Evolutionary conservation across 1,140 invertebrate genomes (phyloP).

Genomic region (Temnothorax curvispinosus): DNA sequence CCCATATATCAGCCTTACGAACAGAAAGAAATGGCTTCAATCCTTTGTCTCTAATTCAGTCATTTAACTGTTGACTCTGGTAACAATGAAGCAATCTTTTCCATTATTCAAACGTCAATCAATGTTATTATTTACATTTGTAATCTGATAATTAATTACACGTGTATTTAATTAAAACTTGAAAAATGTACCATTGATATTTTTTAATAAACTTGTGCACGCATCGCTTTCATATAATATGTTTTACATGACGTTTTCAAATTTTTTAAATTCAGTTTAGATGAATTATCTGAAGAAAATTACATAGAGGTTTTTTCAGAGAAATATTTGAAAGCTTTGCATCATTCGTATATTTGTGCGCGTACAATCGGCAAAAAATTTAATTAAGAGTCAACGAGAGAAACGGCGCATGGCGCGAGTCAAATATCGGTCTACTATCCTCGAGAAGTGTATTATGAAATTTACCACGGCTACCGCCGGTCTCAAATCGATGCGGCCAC

Average conservation of each 20-base stretch:
- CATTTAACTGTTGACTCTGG: conserved; percentile 63
- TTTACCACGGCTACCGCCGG: conserved; percentile 34
- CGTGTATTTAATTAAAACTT: not conserved
- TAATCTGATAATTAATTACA: not conserved
- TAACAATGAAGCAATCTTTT: not conserved
- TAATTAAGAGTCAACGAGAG: conserved; percentile 40
- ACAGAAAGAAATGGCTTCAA: conserved; percentile 73
- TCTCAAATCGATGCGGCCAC: conserved; percentile 54
- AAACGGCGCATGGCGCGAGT: not conserved
- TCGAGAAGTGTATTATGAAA: conserved; percentile 48
- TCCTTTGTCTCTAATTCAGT: conserved; percentile 73
- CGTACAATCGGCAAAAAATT: conserved; percentile 2
- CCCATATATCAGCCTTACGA: conserved; percentile 72
- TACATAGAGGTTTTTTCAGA: not conserved
- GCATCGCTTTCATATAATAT: not conserved
- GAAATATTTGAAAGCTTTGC: not conserved
- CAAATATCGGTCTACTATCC: conserved; percentile 32
- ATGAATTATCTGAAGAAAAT: not conserved
- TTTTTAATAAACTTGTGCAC: not conserved
- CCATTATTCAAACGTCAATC: conserved; percentile 2
- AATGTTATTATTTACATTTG: conserved; percentile 11
- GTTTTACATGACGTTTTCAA: not conserved
- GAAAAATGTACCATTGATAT: not conserved
- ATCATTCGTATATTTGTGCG: not conserved
- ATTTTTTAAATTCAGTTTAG: not conserved